Percentiles rank a stretch among this genome's conserved stretches.
phyloP scores from a whole-genome alignment of 2,113 vertebrate species.

The Muscicapa adusta region DNA sequence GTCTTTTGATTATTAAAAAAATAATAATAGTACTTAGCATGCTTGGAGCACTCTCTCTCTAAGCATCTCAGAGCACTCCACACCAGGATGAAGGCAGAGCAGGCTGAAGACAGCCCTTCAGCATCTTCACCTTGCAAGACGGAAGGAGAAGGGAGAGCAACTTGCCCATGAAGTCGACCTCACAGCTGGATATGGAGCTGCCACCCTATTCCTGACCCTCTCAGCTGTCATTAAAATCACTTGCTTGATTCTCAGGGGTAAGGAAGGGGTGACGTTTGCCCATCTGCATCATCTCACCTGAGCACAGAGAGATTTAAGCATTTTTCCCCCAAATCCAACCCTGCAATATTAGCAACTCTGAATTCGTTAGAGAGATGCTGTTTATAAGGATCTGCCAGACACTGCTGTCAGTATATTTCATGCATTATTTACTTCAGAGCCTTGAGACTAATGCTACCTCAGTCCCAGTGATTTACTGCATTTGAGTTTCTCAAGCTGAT shows the following conservation, averaged over 20 bases:
- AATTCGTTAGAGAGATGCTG: slow-evolving; percentile 45
- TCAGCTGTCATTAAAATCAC: not conserved
- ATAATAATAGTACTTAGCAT: slow-evolving; percentile 27
- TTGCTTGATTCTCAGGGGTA: not conserved
- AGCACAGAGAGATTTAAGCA: not conserved
- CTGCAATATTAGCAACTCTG: slow-evolving; percentile 22
- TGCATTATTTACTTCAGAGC: slow-evolving; percentile 58
- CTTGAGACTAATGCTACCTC: slow-evolving; percentile 57
- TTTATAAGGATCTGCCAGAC: slow-evolving; percentile 47
- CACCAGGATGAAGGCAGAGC: not conserved
- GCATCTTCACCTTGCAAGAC: not conserved
- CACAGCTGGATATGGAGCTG: not conserved
- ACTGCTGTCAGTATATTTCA: slow-evolving; percentile 57
- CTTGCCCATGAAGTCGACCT: not conserved
- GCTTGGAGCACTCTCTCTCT: not conserved
- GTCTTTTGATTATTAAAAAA: slow-evolving; percentile 38
- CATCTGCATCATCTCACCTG: not conserved
- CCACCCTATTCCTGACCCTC: not conserved
- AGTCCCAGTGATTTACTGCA: slow-evolving; percentile 62
- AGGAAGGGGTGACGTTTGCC: not conserved
- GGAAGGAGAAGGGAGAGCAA: not conserved
- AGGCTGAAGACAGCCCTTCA: not conserved
- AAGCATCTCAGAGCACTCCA: not conserved
- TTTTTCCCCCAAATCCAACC: not conserved
- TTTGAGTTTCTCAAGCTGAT: slow-evolving; percentile 64